These are phyloP conservation scores for Monochamus alternatus DNA, from an alignment of 2,888 invertebrate genomes.

Conservation along the genomic window DNA sequence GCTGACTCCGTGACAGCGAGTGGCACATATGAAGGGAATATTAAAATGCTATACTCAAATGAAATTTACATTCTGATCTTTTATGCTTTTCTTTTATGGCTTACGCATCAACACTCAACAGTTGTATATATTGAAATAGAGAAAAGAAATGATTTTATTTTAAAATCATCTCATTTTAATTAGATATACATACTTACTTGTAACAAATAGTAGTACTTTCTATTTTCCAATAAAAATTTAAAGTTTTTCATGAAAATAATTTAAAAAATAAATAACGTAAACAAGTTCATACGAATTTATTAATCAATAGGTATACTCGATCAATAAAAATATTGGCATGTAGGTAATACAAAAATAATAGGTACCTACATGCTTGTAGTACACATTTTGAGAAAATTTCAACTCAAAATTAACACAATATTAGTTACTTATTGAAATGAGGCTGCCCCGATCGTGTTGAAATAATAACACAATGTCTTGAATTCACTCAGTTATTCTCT, in stretches of 20 bases:
- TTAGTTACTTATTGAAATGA: background rate
- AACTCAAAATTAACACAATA: background rate
- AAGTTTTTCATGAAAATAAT: no score
- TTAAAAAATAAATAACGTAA: no score
- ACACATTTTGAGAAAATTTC: background rate
- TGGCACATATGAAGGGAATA: slow-evolving; percentile 64
- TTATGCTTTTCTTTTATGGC: slow-evolving; percentile 68
- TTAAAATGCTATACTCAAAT: slow-evolving; percentile 68
- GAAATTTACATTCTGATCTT: slow-evolving; percentile 69
- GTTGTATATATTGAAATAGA: slow-evolving; percentile 43
- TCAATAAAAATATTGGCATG: no score
- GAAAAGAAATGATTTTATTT: slow-evolving; percentile 54
- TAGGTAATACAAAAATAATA: no score
- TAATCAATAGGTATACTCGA: no score
- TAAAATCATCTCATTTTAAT: slow-evolving; percentile 4
- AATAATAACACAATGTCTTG: no score
- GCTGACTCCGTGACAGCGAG: slow-evolving; percentile 55
- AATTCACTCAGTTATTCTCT: no score
- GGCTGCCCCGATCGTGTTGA: no score
- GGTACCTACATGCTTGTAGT: background rate
- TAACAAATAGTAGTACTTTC: no score
- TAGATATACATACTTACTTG: no score
- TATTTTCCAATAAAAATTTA: no score
- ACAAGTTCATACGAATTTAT: no score
- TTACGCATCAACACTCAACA: slow-evolving; percentile 67